phyloP scores from a whole-genome alignment of 2,888 invertebrate species.

The Pemphredon lugubris region DNA sequence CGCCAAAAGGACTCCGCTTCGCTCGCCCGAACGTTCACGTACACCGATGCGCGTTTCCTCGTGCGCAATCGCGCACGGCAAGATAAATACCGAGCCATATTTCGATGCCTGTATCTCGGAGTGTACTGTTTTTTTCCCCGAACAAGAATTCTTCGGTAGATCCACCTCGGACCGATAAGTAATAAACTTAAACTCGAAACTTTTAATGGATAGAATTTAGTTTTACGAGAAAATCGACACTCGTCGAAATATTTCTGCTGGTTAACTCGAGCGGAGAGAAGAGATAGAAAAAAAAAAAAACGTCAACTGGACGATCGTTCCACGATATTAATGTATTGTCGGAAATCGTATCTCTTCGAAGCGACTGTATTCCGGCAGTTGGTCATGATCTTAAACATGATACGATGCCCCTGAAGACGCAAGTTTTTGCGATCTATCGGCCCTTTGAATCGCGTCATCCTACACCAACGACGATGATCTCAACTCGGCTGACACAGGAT shows the following conservation, averaged over 20 bases:
- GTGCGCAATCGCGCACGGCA: background rate
- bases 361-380: constrained; percentile 11
- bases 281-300: no score
- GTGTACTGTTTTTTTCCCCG: background rate
- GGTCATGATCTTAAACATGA: constrained; percentile 49
- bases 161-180: no score
- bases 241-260: no score
- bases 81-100: constrained; percentile 3
- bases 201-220: no score
- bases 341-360: no score
- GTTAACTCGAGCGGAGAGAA: no score
- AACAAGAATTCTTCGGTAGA: background rate
- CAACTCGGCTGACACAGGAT: constrained; percentile 65
- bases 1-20: constrained; percentile 35
- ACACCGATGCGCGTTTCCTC: background rate
- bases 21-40: constrained; percentile 39
- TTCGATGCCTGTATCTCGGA: background rate
- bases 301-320: no score
- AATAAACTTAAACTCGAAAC: no score
- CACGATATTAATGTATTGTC: no score
- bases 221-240: no score
- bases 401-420: constrained; percentile 45
- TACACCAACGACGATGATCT: constrained; percentile 67
- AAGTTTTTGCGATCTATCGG: constrained; percentile 60
- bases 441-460: constrained; percentile 64